phyloP scores from a whole-genome alignment of 37 sponge, comb jelly and placozoan species.

The Bolinopsis microptera region DNA sequence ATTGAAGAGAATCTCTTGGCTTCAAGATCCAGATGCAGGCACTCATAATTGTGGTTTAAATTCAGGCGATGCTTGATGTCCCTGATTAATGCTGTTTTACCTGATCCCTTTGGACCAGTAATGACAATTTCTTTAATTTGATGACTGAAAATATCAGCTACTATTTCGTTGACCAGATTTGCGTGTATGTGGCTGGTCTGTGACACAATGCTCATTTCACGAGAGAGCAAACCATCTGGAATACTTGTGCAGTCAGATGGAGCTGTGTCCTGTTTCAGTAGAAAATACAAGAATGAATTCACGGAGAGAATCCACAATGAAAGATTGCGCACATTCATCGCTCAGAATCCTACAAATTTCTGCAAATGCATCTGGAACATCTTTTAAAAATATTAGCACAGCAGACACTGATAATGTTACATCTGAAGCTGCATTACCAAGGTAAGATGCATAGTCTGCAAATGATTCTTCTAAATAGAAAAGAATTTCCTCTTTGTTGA shows the following conservation, averaged over 20 bases:
- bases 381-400: conserved; percentile 28
- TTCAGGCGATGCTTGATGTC: neutral
- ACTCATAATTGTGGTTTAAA: conserved; percentile 1
- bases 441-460: neutral
- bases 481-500: conserved; percentile 29
- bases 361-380: conserved; percentile 9
- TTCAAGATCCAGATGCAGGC: neutral
- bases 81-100: neutral
- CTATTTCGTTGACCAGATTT: neutral
- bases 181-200: neutral
- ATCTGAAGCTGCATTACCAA: neutral
- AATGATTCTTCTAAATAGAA: neutral
- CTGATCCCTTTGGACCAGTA: conserved; percentile 17
- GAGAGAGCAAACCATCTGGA: neutral
- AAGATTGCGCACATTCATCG: conserved; percentile 8
- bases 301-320: neutral
- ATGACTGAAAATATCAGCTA: neutral
- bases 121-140: neutral
- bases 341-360: neutral
- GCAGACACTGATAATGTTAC: neutral
- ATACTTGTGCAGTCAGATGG: neutral
- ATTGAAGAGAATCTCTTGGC: neutral
- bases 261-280: conserved; percentile 56
- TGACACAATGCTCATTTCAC: neutral
- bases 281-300: neutral